Conservation (phyloP, 2,888 invertebrate species). For the Lithosia quadra region DNA sequence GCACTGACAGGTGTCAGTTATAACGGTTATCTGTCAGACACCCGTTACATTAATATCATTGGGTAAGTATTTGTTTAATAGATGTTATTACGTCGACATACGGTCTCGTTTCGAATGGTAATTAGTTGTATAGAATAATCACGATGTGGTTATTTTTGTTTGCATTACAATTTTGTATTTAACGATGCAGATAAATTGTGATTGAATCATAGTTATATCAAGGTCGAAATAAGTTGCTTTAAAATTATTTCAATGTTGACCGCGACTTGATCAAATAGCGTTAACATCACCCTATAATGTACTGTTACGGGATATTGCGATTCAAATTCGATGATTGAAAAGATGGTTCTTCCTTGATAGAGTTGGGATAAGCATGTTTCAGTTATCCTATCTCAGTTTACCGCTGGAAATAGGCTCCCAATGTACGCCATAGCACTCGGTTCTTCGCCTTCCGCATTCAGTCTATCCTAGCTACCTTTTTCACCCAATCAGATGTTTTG, state of each 20-base stretch:
- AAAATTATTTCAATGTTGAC: not conserved
- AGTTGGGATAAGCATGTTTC: no score
- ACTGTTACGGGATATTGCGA: not conserved
- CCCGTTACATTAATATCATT: slow-evolving; percentile 36
- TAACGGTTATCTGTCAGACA: slow-evolving; percentile 53
- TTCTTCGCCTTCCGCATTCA: no score
- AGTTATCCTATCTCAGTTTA: no score
- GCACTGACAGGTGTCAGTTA: slow-evolving; percentile 39
- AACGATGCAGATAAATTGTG: not conserved
- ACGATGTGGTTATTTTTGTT: slow-evolving; percentile 2
- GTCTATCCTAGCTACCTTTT: no score
- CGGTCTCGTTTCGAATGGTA: slow-evolving; percentile 28
- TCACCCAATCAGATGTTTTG: no score
- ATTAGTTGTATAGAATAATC: slow-evolving; percentile 17
- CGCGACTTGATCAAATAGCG: not conserved
- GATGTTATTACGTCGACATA: slow-evolving; percentile 17
- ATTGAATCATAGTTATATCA: not conserved
- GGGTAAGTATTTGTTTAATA: slow-evolving; percentile 24
- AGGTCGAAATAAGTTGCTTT: not conserved
- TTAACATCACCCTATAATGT: not conserved
- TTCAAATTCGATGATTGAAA: no score
- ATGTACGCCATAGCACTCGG: no score
- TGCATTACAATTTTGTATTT: not conserved
- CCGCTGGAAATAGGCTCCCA: no score
- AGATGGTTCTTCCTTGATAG: no score